Percentiles rank a stretch among this genome's conserved stretches.
Conservation (phyloP, 2,797 vertebrate species). For the Squalus acanthias region DNA sequence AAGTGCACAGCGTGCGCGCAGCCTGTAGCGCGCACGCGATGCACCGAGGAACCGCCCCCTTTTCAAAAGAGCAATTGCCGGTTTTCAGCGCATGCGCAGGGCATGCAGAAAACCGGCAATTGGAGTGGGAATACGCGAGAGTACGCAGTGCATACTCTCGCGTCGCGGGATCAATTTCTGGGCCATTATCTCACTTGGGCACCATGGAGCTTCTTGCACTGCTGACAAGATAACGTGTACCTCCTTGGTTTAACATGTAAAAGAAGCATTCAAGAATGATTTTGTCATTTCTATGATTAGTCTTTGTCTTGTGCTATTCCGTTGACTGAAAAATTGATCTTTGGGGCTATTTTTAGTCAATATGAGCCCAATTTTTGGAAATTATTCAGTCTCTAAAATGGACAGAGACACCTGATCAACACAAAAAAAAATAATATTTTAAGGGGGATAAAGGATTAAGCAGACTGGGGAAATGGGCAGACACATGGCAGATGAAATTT, state of each 20-base stretch:
- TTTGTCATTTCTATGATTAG: not conserved
- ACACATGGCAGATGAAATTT: not conserved
- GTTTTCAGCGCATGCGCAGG: no score
- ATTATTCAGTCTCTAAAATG: not conserved
- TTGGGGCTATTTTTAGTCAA: not conserved
- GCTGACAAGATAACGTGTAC: not conserved
- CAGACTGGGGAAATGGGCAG: no score
- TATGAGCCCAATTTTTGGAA: not conserved
- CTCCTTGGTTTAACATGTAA: not conserved
- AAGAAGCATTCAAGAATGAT: not conserved
- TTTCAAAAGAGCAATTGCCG: no score
- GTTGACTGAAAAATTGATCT: not conserved
- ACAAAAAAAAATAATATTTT: not conserved
- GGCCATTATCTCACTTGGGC: not conserved
- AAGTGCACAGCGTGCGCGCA: no score
- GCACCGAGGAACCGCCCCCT: no score
- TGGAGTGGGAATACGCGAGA: no score
- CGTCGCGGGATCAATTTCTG: no score
- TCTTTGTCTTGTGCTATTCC: not conserved
- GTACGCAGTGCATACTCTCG: no score
- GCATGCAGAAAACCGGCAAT: no score
- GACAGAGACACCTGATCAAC: not conserved
- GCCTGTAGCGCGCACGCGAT: no score
- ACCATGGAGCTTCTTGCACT: not conserved
- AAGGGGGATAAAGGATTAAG: not conserved